Base-by-base conservation (phyloP, 1,140 invertebrate species). In the Eumaeus atala region DNA sequence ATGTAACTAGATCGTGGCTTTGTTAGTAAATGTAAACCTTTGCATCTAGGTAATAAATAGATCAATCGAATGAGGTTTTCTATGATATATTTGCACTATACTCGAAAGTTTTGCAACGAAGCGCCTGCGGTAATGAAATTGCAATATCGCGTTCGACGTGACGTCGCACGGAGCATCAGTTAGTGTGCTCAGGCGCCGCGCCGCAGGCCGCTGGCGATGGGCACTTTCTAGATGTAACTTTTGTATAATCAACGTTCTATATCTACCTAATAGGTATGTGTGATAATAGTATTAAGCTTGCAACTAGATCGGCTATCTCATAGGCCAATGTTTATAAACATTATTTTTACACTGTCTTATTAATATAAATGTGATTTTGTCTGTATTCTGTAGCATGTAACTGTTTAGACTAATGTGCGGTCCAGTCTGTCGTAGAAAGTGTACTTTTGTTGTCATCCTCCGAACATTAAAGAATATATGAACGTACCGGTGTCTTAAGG, bases 301-400 rank as follows among this genome's bases (percentile, higher is more conserved):
- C 73, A 80, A 82, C 67, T 86, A 84, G 80, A 71, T 79, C 69
- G 73, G 83, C 62, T 78, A 70, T 76, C 72, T 74, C 71, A 76
- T 84, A 86, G 80, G 80, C 74, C 80, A 81, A 86, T 80, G 74
- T 82, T 82, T 81, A 83, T 79, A 76, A 80, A 77, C 70, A 82
- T 85, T 82, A 84, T 86, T 86, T 85, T 86, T 86, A 85, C 82
- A 85, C 82, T 82, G 74, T 84, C 77, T 84, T 77, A 75, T 67
- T 69, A 74, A 64, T 44, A 77, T 73, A 62, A 78, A 83, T 83
- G 77, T 84, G 77, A 83, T 81, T 79, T 79, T 77, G 72, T 81
- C 73, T 70, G 72, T 79, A 81, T 72, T 81, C 73, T 70, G 72
- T 79, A 81, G 78, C 61, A 62, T 53, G 67, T 80, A 74, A 77